Percentiles rank a stretch among this genome's conserved stretches.
Evolutionary conservation across 2,113 vertebrate species (phyloP).

Genomic region (Microcebus lehilahytsara): DNA sequence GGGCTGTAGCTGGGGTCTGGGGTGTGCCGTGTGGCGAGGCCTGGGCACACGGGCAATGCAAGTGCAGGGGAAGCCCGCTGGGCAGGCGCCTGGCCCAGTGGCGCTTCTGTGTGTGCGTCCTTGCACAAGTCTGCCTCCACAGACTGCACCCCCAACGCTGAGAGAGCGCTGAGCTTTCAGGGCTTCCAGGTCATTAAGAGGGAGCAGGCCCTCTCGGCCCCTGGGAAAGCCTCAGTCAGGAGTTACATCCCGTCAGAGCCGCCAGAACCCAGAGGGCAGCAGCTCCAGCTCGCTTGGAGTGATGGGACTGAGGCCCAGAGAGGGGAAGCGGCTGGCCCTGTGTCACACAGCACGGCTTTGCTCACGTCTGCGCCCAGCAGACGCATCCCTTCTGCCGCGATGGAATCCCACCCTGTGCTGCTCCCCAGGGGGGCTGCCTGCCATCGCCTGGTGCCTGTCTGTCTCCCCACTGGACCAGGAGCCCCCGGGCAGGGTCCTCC

Average conservation of each 20-base stretch:
- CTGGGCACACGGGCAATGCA: no score
- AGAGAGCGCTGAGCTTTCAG: background rate
- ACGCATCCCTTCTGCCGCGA: background rate
- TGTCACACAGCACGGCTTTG: background rate
- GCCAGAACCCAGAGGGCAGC: background rate
- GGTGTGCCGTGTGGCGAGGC: background rate
- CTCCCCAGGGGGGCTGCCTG: background rate
- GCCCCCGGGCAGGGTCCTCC: background rate
- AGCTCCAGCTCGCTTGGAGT: background rate
- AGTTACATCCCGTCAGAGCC: no score
- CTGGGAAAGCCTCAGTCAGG: background rate
- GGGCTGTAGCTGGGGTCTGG: accelerated
- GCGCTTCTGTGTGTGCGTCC: no score
- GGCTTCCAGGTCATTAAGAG: background rate
- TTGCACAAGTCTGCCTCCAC: background rate
- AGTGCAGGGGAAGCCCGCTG: background rate
- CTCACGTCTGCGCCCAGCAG: background rate
- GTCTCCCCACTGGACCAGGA: background rate
- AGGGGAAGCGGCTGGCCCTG: background rate
- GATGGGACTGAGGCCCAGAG: background rate
- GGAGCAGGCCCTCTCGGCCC: background rate
- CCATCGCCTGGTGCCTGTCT: background rate
- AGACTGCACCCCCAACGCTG: accelerated
- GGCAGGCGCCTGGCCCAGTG: accelerated
- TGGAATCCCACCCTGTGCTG: no score